Evolutionary conservation across 2,888 invertebrate species (phyloP).

Genomic region (Furcula furcula): DNA sequence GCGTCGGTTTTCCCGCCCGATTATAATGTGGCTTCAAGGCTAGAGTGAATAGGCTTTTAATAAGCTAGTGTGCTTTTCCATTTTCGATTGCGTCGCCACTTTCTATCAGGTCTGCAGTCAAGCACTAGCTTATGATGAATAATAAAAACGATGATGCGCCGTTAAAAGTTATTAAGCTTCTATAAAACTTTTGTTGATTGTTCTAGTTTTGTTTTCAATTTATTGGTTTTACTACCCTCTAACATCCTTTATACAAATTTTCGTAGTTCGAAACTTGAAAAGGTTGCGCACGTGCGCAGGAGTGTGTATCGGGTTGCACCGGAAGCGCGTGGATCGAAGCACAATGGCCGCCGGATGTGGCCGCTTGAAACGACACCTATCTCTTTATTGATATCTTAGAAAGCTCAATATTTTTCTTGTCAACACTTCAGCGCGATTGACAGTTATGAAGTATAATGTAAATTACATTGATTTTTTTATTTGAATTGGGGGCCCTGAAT

Average conservation of each 20-base stretch:
- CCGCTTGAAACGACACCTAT: constrained; percentile 79
- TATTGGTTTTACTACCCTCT: constrained; percentile 31
- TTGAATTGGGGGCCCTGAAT: constrained; percentile 20
- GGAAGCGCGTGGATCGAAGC: constrained; percentile 71
- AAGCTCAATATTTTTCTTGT: constrained; percentile 75
- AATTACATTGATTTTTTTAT: constrained; percentile 40
- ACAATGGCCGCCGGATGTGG: constrained; percentile 80
- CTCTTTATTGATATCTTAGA: constrained; percentile 79
- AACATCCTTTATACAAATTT: constrained; percentile 58
- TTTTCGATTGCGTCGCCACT: no score
- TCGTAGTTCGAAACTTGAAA: constrained; percentile 68
- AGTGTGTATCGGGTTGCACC: constrained; percentile 80
- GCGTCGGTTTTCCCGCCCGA: no score
- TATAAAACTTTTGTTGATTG: background rate
- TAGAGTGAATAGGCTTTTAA: no score
- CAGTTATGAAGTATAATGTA: constrained; percentile 46
- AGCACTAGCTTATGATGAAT: no score
- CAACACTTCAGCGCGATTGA: constrained; percentile 61
- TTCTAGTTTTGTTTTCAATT: constrained; percentile 15
- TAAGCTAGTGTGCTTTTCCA: no score
- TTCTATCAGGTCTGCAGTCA: no score
- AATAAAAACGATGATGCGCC: no score
- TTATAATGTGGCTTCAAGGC: no score
- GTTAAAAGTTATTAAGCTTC: no score
- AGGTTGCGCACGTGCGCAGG: constrained; percentile 80